Evolutionary conservation across 1,140 invertebrate species (phyloP), one percentile per base, ranked within the genome.

Genomic region (Drosophila murphyi): DNA sequence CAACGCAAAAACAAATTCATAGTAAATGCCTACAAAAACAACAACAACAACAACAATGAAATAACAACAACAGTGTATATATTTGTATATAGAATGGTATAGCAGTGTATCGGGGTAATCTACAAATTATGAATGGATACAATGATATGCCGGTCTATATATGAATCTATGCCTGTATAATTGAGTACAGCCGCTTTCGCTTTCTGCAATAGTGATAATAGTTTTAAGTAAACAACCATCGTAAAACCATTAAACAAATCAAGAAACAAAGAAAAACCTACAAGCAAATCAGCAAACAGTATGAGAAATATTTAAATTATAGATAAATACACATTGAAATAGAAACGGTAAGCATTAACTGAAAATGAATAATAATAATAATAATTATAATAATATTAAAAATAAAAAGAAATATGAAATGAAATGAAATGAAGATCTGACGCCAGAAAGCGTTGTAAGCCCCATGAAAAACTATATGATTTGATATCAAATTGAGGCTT

Each of bases 191-290:
- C 90, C 90, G 91, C 89, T 89, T 91, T 92, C 90, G 91, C 89
- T 83, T 91, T 92, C 91, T 92, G 91, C 91, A 92, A 92, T 92
- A 92, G 91, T 92, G 91, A 92, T 92, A 92, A 92, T 92, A 92
- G 91, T 92, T 92, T 80, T 92, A 91, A 91, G 88, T 78, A 64
- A 79, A 78, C 74, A 72, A 78, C 80, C 82, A 80, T 76, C 51
- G 73, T 78, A 63, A 88, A 70, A 65, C 50, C 69, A 60, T 72
- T 52, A 62, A 59, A 71, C 41, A 67, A 68, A 71, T 55, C 68
- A 78, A 72, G 5, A 62, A 72, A 64, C 35, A 61, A 56, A 65
- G 4, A 76, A 57, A 63, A 41, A 78, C 48, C 62, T 65, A 57
- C 67, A 71, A 51, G 54, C 61, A 90, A 90, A 56, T 72, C 79